These are phyloP conservation scores for Polyodon spathula DNA, from an alignment of 2,113 vertebrate species.

Conservation along the genomic window DNA sequence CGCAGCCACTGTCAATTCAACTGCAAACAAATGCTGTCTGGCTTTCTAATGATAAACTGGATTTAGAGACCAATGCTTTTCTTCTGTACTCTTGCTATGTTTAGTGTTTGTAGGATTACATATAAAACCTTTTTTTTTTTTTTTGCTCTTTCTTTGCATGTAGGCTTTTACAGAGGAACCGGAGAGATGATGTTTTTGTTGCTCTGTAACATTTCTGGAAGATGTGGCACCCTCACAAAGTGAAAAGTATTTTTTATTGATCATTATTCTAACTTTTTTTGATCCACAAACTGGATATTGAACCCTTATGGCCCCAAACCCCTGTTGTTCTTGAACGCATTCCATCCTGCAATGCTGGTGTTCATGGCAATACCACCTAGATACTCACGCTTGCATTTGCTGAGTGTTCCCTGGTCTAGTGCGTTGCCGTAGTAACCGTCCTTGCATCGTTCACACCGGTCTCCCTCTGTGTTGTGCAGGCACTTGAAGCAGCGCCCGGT, in stretches of 20 bases:
- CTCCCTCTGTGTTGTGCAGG: slow-evolving; percentile 64
- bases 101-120: background rate
- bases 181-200: background rate
- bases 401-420: slow-evolving; percentile 21
- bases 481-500: slow-evolving; percentile 78
- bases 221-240: too few species aligned
- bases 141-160: background rate
- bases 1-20: slow-evolving; percentile 5
- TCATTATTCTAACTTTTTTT: too few species aligned
- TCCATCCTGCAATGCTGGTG: too few species aligned
- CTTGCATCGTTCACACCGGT: slow-evolving; percentile 63
- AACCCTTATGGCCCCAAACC: too few species aligned
- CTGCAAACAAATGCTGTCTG: background rate
- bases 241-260: too few species aligned
- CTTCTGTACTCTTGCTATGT: slow-evolving; percentile 4
- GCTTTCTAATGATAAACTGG: background rate
- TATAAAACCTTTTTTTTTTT: background rate
- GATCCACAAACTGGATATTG: too few species aligned
- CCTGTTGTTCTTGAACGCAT: too few species aligned
- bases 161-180: background rate
- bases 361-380: too few species aligned
- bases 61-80: background rate
- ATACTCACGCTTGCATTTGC: slow-evolving; percentile 71
- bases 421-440: slow-evolving; percentile 70
- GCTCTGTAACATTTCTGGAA: too few species aligned